Evolutionary conservation across 2,113 vertebrate genomes (phyloP), one percentile per base, ranked within the genome.

Genomic region (Campylorhamphus procurvoides): DNA sequence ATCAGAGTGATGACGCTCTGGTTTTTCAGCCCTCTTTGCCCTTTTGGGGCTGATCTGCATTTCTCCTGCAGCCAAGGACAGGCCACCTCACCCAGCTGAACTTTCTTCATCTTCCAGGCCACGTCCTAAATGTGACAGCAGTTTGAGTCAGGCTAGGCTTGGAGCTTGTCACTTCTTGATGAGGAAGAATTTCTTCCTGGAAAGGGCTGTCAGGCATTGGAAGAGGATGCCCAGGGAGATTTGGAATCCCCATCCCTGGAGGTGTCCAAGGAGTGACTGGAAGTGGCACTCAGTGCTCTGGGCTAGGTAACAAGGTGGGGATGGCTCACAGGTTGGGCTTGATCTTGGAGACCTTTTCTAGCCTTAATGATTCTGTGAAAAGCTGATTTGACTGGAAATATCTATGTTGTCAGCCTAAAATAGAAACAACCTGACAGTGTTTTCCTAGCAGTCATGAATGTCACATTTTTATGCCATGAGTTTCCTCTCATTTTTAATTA

Each of bases 401-500:
- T 64, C 18, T 14, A 2, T 1, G 4, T 52, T 49, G 49, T 84
- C 68, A 67, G 18, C 53, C 35, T 85, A 53, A 96, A 94, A 91
- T 39, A 77, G 83, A 89, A 86, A 56, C 67, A 59, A 39, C 53
- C 89, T 71, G 35, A 44, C 63, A 69, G 64, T 9, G 9, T 84
- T 91, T 90, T 85, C 77, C 63, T 49, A 27, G 31, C 40, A 62
- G 69, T 19, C 50, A 6, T 22, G 55, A 59, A 50, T 37, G 62
- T 66, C 94, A 37, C 76, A 59, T 84, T 88, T 96, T 84, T 86
- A 75, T 67, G 76, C 59, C 18, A 4, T 60, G 83, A 92, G 46
- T 87, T 95, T 76, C 59, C 67, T 37, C 62, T 60, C 68, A 71
- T 33, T 40, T 68, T 58, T 83, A 95, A 95, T 95, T 95, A 77